Percentiles rank a stretch among this genome's conserved stretches.
These are phyloP conservation scores for Leucophenga varia DNA, from an alignment of 1,140 invertebrate species.

Conservation along the genomic window DNA sequence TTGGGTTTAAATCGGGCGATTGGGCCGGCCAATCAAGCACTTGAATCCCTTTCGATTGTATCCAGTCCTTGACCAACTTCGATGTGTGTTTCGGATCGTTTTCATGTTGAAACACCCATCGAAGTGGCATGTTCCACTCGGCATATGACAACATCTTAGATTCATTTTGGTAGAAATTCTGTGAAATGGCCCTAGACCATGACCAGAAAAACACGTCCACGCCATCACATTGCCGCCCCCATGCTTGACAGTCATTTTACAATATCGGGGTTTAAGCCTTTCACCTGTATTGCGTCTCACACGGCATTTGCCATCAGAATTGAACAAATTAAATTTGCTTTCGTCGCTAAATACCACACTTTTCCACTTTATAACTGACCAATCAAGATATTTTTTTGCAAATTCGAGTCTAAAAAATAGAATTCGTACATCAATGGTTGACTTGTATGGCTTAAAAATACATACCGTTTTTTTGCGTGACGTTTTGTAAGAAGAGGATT, in stretches of 20 bases:
- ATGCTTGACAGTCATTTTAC: not conserved
- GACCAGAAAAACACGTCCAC: no score
- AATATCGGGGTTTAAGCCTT: not conserved
- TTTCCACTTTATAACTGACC: not conserved
- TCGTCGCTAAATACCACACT: not conserved
- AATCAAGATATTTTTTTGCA: not conserved
- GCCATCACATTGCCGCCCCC: no score
- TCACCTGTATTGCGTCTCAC: not conserved
- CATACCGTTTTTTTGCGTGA: not conserved
- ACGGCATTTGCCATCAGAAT: not conserved
- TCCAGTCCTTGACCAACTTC: no score
- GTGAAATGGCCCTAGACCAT: no score
- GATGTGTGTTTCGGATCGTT: no score
- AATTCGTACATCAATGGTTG: not conserved
- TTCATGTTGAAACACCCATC: no score
- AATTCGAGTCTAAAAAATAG: not conserved
- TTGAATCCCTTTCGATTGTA: no score
- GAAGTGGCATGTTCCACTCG: no score
- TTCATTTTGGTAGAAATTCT: no score
- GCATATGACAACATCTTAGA: no score
- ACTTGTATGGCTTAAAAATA: not conserved
- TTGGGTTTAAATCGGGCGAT: no score
- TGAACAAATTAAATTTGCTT: not conserved
- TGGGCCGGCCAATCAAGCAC: no score
- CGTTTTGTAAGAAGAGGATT: not conserved